Base-by-base conservation (phyloP, 2,888 invertebrate genomes). In the Diarsia brunnea region DNA sequence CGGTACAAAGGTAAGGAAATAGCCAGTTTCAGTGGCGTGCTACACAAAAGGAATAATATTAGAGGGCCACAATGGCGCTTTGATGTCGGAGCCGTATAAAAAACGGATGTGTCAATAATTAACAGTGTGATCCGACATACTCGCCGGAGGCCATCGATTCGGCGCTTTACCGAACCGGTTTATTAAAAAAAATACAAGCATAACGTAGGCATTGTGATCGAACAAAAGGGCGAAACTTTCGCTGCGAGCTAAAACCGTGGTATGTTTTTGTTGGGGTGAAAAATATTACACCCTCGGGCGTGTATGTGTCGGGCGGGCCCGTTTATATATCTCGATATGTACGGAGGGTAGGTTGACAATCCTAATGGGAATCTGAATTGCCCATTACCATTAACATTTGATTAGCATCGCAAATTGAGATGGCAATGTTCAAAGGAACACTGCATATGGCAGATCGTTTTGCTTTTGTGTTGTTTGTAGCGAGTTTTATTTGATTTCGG, bases 71-170 rank as follows among this genome's bases (percentile, higher is more conserved):
- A 95, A 95, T 92, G 92, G 90, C 81, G 87, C 89, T 89, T 90
- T 90, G 75, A 88, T 85, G 87, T 85, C 86, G 84, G 87, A 90
- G 84, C 89, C 89, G 90, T 90, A 92, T 92, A 95, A 95, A 95
- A 95, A 95, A 94, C 95, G 95, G 96, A 95, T 95, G 96, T 95
- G 96, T 96, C 96, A 95, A 96, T 96, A 96, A 96, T 96, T 96
- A 96, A 95, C 96, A 94, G 94, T 93, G 93, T 93, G 95, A 96
- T 94, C 93, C 92, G 91, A 90, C 92, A 92, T 84, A 89, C 90
- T 91, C 89, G 95, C 96, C 95, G 91, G 89, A 92, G 95, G 96
- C 94, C 93, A 94, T 95, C 94, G 94, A 94, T 93, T 91, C 91
- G 79, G 86, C 88, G 91, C 87, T 91, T 86, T 90, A 90, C 89